These are phyloP conservation scores for Drosophila aldrichi DNA, from an alignment of 2,888 invertebrate genomes.

Conservation along the genomic window DNA sequence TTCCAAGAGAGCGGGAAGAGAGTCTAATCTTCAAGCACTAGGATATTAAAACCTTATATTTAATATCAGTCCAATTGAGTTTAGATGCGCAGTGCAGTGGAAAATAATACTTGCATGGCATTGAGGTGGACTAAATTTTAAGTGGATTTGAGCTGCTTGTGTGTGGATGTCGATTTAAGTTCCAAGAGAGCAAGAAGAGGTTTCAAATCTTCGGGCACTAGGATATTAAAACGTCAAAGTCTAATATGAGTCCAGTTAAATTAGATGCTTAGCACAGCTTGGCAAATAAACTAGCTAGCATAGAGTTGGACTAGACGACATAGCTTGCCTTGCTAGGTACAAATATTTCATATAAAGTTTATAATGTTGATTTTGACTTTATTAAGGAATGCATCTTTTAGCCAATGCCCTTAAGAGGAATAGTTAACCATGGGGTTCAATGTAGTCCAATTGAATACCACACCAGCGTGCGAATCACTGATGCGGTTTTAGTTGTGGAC, in stretches of 20 bases:
- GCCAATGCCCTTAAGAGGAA: slow-evolving; percentile 2
- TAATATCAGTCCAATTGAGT: slow-evolving; percentile 29
- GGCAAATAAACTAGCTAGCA: slow-evolving; percentile 27
- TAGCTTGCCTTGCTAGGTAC: too few species aligned
- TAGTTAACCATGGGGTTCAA: slow-evolving; percentile 1
- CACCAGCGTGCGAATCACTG: background rate
- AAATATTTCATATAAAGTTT: background rate
- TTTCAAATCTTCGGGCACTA: slow-evolving; percentile 51
- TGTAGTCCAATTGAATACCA: slow-evolving; percentile 15
- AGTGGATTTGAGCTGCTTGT: background rate
- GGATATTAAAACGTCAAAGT: slow-evolving; percentile 52
- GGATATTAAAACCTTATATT: slow-evolving; percentile 52
- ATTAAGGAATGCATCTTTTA: background rate
- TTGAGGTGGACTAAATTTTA: slow-evolving; percentile 83
- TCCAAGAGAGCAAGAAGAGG: slow-evolving; percentile 61
- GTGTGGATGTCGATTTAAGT: slow-evolving; percentile 56
- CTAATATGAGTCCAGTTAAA: slow-evolving; percentile 47
- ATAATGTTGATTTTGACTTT: background rate
- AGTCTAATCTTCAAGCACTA: slow-evolving; percentile 47
- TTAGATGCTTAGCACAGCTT: slow-evolving; percentile 27
- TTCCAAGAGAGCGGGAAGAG: slow-evolving; percentile 35
- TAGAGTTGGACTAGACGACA: slow-evolving; percentile 41
- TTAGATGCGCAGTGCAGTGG: slow-evolving; percentile 36
- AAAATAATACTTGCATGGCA: slow-evolving; percentile 25
- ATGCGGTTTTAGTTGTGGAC: slow-evolving; percentile 2